A percentile compares a stretch with the other conserved stretches of the same genome.
Evolutionary conservation across 2,797 vertebrate genomes (phyloP).

Genomic region (Serranus cabrilla): DNA sequence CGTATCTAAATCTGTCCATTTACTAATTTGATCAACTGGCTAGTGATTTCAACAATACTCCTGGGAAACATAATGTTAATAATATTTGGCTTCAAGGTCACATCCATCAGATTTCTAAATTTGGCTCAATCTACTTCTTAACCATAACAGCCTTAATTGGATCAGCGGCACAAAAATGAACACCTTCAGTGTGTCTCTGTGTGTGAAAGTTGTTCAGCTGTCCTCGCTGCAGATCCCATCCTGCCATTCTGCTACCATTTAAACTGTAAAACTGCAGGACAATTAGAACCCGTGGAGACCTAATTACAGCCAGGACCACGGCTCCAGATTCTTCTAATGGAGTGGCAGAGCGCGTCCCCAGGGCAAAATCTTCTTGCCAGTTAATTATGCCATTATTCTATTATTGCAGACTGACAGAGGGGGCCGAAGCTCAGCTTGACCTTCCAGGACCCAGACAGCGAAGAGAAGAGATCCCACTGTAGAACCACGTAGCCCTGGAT

Average conservation of each 20-base stretch:
- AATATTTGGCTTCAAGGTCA: conserved; percentile 3
- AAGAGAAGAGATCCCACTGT: conserved; percentile 57
- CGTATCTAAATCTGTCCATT: not conserved
- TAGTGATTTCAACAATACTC: not conserved
- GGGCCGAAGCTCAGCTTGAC: conserved; percentile 62
- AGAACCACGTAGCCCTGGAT: conserved; percentile 43
- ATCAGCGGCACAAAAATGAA: conserved; percentile 20
- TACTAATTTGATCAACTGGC: not conserved
- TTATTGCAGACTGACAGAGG: conserved; percentile 78
- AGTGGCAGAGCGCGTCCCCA: conserved; percentile 68
- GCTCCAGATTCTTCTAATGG: conserved; percentile 73
- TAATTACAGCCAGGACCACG: conserved; percentile 80
- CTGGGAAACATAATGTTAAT: not conserved
- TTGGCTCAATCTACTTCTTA: conserved; percentile 21
- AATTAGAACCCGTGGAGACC: conserved; percentile 84
- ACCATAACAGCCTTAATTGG: conserved; percentile 43
- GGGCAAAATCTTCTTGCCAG: conserved; percentile 77
- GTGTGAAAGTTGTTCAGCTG: not conserved
- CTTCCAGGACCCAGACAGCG: conserved; percentile 62
- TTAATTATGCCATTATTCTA: conserved; percentile 87
- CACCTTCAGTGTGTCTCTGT: conserved; percentile 9
- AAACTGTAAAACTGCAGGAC: conserved; percentile 72
- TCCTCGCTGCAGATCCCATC: conserved; percentile 48
- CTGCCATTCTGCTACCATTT: conserved; percentile 64
- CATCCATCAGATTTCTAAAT: conserved; percentile 14